Percentiles rank a stretch among this genome's conserved stretches.
These are phyloP conservation scores for Chlorocebus sabaeus DNA, from an alignment of 2,113 vertebrate genomes.

Conservation along the genomic window DNA sequence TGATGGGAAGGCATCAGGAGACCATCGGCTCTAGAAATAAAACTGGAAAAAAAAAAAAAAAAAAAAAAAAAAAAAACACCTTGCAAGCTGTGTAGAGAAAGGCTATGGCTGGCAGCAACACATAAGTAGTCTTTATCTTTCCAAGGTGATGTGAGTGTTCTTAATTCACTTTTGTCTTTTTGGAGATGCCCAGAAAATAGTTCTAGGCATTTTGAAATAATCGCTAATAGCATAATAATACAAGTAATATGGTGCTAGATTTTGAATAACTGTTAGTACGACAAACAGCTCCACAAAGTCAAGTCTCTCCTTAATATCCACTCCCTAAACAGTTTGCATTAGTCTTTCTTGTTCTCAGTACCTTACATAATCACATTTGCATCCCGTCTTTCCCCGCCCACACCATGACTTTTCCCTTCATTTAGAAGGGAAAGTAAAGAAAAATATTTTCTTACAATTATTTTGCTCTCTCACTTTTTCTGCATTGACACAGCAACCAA, in stretches of 20 bases:
- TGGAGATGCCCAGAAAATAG: neutral
- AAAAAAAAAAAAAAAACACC: neutral
- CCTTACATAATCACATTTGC: neutral
- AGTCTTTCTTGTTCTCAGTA: neutral
- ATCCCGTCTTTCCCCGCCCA: neutral
- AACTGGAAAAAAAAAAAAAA: neutral
- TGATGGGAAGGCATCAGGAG: neutral
- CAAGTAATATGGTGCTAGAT: neutral
- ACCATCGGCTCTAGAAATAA: neutral
- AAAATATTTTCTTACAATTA: neutral
- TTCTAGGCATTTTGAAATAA: neutral
- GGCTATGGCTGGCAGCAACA: neutral
- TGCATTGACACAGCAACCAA: neutral
- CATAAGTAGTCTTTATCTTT: neutral
- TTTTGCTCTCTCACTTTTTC: neutral
- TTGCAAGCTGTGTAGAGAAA: neutral
- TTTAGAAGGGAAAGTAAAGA: neutral
- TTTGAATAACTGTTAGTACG: neutral
- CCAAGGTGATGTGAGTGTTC: neutral
- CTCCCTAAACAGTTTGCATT: neutral
- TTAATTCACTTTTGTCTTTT: neutral
- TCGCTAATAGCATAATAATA: neutral
- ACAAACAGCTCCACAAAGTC: neutral
- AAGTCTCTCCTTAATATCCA: neutral
- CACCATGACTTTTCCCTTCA: neutral